Base-by-base conservation (phyloP, 1,140 invertebrate species). In the Neelides sp. region DNA sequence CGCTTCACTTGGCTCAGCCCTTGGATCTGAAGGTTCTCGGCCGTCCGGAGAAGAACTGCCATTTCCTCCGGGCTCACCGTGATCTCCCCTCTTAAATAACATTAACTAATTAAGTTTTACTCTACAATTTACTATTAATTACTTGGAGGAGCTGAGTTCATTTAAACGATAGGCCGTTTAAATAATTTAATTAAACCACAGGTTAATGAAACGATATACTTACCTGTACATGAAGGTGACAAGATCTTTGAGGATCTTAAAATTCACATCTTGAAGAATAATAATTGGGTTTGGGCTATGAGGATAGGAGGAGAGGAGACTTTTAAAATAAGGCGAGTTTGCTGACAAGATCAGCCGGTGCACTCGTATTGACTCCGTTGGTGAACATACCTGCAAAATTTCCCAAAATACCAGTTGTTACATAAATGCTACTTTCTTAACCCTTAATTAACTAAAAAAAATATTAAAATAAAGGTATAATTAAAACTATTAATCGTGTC, bases 321-420 rank as follows among this genome's bases (percentile, higher is more conserved):
- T 81, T 69, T 87, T 85, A 74, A 94, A 93, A 73, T 91, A 94
- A 58, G 87, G 86, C 64, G 85, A 90, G 73, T 88, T 92, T 69
- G 88, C 88, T 61, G 87, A 92, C 62, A 93, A 77, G 62, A 94
- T 87, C 70, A 92, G 83, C 76, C 91, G 91, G 73, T 94, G 89
- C 68, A 88, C 89, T 73, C 85, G 83, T 69, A 94, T 84, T 67
- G 83, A 46, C 32, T 57, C 55, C 17, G 51, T 47, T 28, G 55
- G 55, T 37, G 55, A 55, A 41, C 58, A 58, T n/a, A 54, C 59
- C 59, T 61, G 43, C 2, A 37, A 45, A 22, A 20, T 23, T 10
- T 23, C 7, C 12, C 12, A 20, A 10, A 26, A 26, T 15, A 8
- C 20, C 10, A 7, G 20, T 23, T 20, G 8, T 43, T 43, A 43